Evolutionary conservation across 2,888 invertebrate genomes (phyloP).

Genomic region (Drosophila macrospina): DNA sequence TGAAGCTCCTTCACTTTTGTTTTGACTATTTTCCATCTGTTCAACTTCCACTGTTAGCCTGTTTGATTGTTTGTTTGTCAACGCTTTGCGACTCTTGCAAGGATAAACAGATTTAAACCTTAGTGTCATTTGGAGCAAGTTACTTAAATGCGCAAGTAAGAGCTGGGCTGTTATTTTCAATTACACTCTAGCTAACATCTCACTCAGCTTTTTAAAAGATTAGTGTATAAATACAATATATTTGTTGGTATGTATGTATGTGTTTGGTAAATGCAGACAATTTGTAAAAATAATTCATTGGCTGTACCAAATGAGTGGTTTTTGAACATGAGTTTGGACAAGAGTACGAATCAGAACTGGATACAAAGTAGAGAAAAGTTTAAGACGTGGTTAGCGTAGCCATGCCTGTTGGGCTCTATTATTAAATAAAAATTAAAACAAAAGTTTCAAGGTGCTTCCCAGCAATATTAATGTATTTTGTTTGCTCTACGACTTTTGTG

Average conservation of each 20-base stretch:
- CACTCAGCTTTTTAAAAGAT: too few relatives aligned
- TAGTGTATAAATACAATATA: too few relatives aligned
- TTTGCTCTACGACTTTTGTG: conserved; percentile 5
- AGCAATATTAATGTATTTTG: conserved; percentile 37
- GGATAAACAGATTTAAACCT: conserved; percentile 77
- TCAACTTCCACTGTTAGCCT: conserved; percentile 31
- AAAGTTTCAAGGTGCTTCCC: conserved; percentile 39
- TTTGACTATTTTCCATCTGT: conserved; percentile 65
- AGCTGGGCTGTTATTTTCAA: conserved; percentile 29
- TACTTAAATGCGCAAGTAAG: conserved; percentile 70
- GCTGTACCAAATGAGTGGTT: conserved; percentile 60
- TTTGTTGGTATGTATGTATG: too few relatives aligned
- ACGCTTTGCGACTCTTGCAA: conserved; percentile 54
- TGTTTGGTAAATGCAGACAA: conserved; percentile 79
- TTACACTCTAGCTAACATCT: conserved; percentile 3
- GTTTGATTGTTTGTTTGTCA: conserved; percentile 51
- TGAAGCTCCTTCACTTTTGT: conserved; percentile 20
- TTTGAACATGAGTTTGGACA: not conserved
- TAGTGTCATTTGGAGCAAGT: conserved; percentile 71
- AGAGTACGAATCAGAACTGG: not conserved
- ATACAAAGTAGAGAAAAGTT: not conserved
- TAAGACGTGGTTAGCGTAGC: not conserved
- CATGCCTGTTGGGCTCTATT: not conserved
- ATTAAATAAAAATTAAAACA: conserved; percentile 41
- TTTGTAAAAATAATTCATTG: conserved; percentile 74